Evolutionary conservation across 2,797 vertebrate genomes (phyloP), one percentile per base, ranked within the genome.

Genomic region (Gymnothorax reevesii): DNA sequence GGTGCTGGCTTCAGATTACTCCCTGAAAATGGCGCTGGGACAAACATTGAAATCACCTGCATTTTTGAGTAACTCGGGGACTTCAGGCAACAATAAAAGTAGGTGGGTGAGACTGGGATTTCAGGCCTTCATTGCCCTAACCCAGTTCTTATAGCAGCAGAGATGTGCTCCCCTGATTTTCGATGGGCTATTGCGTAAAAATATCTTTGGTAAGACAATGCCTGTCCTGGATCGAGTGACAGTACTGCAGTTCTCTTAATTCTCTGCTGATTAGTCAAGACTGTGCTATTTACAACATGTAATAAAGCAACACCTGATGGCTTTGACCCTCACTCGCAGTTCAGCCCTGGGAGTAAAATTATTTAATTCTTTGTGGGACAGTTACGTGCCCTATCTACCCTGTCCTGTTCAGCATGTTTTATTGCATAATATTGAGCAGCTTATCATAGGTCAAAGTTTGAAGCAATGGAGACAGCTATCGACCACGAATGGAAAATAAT

Each of bases 241-340:
- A 27, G 33, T 75, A 42, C 54, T 27, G 57, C 82, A 83, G 33
- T 27, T 57, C 80, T 79, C 73, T 42, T 42, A 33, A 27, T 49
- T 20, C 54, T 79, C 55, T n/a, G 20, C 10, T 33, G 25, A 33
- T 17, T 83, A 7, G 57, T n/a, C 27, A 57, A 22, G 77, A 20
- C 12, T 33, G 7, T 83, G n/a, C 8, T 7, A 13, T 83, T 59
- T 60, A 83, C 82, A 83, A n/a, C 82, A 57, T 9, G 17, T n/a
- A 27, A 60, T 83, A 83, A 83, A 33, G 55, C n/a, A 83, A 83
- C 25, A 83, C 82, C 55, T 83, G 80, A 57, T 57, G 27, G 42
- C 55, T 82, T 25, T 6, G 22, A 8, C 54, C 25, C 25, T 25
- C 20, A 25, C 55, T 57, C 9, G 33, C 54, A 1, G 52, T 10